Percentiles rank a stretch among this genome's conserved stretches.
These are phyloP conservation scores for Emydocephalus ijimae DNA, from an alignment of 2,113 vertebrate species.

Conservation along the genomic window DNA sequence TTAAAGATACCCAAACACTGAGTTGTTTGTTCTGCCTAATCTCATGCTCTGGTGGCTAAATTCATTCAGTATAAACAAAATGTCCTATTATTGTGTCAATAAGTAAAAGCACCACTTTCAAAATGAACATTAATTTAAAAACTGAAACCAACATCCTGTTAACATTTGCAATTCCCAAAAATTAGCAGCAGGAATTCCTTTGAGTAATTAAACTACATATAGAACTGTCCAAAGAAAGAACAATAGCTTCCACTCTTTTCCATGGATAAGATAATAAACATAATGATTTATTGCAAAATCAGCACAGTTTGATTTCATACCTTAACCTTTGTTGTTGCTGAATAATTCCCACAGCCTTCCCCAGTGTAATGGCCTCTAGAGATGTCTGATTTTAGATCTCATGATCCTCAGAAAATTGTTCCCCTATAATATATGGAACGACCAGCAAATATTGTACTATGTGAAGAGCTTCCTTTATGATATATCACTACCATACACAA, in stretches of 20 bases:
- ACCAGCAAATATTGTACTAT: background rate
- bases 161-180: slow-evolving; percentile 45
- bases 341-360: background rate
- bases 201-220: slow-evolving; percentile 30
- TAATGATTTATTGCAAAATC: slow-evolving; percentile 33
- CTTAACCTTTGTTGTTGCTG: background rate
- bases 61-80: slow-evolving; percentile 45
- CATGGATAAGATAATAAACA: slow-evolving; percentile 42
- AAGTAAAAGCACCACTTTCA: slow-evolving; percentile 7
- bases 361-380: background rate
- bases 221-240: slow-evolving; percentile 7
- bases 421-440: background rate
- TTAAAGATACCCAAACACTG: slow-evolving; percentile 3
- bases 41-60: slow-evolving; percentile 60
- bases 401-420: background rate
- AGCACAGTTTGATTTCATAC: background rate
- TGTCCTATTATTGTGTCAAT: slow-evolving; percentile 36
- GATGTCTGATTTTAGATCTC: background rate
- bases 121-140: slow-evolving; percentile 51
- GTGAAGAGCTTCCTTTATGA: background rate
- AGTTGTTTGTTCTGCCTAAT: slow-evolving; percentile 43
- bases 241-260: slow-evolving; percentile 23
- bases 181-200: slow-evolving; percentile 23
- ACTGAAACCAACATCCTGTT: slow-evolving; percentile 39
- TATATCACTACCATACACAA: background rate